Base-by-base conservation (phyloP, 2,888 invertebrate genomes). In the Hylaea fasciaria region DNA sequence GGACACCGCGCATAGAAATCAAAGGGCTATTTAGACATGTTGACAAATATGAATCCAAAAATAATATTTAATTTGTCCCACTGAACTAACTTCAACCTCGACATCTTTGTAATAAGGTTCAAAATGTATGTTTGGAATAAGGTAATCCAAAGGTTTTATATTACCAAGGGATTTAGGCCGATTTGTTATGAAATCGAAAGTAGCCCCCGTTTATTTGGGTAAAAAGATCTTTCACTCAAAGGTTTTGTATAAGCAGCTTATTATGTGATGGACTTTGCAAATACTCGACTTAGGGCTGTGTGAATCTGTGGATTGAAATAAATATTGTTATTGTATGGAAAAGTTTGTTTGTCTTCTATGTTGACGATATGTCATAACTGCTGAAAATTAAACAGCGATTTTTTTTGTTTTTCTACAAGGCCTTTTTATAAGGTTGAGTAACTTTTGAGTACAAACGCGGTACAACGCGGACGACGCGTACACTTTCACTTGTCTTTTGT, bases 11-110 rank as follows among this genome's bases (percentile, higher is more conserved):
- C 70, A 77, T 75, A 80, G 79, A 81, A 87, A 89, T 90, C 89
- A 91, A 89, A 90, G 90, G 90, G 88, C 87, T 89, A 88, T 85
- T 87, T 86, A 85, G 87, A 82, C 85, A 87, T 85, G 86, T 89
- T 88, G 89, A 89, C 90, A 90, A 90, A 91, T 89, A 85, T 69
- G 82, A 76, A 77, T 75, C 82, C 77, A 72, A 82, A 85, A 85
- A 87, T 86, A 83, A 82, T 83, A 82, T 78, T 78, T 75, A 72
- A 67, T 70, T 49, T 56, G 0, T 4, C 13, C 2, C 10, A 10
- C 0, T 44, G 64, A 4, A 1, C 12, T 0, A 81, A 65, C 58
- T 35, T 68, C 0, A 14, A 56, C 62, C 67, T 61, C 77, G 63
- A 11, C 0, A 0, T 0, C 0, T 2, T 2, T 0, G 0, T 0